Conservation (phyloP, 2,113 vertebrate genomes). For the Phodopus roborovskii region DNA sequence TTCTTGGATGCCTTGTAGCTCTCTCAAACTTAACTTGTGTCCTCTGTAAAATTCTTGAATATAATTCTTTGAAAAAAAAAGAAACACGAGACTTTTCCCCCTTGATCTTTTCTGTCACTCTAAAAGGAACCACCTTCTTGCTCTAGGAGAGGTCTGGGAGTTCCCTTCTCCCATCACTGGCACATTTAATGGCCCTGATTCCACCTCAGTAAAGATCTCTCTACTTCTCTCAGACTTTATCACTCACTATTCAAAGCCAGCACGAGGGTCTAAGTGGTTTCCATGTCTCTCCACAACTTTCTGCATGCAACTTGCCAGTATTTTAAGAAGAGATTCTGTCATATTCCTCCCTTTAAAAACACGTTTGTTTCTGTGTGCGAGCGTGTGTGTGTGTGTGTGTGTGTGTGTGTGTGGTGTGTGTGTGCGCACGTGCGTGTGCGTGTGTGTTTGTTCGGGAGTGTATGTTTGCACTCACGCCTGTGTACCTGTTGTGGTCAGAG, state of each 20-base stretch:
- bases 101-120: background rate
- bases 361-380: too few relatives aligned
- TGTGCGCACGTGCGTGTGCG: background rate
- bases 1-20: constrained; percentile 55
- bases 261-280: background rate
- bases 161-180: background rate
- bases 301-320: background rate
- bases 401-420: background rate
- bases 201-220: background rate
- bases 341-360: background rate
- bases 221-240: background rate
- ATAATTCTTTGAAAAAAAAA: background rate
- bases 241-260: background rate
- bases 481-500: background rate
- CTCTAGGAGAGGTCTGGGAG: background rate
- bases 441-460: background rate
- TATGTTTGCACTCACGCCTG: background rate
- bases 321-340: constrained; percentile 44
- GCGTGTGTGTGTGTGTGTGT: background rate
- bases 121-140: background rate
- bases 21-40: constrained; percentile 47
- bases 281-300: background rate
- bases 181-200: background rate
- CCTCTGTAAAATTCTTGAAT: constrained; percentile 14
- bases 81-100: background rate